Percentiles rank a stretch among this genome's conserved stretches.
These are phyloP conservation scores for Luperina testacea DNA, from an alignment of 2,888 invertebrate species.

Conservation along the genomic window DNA sequence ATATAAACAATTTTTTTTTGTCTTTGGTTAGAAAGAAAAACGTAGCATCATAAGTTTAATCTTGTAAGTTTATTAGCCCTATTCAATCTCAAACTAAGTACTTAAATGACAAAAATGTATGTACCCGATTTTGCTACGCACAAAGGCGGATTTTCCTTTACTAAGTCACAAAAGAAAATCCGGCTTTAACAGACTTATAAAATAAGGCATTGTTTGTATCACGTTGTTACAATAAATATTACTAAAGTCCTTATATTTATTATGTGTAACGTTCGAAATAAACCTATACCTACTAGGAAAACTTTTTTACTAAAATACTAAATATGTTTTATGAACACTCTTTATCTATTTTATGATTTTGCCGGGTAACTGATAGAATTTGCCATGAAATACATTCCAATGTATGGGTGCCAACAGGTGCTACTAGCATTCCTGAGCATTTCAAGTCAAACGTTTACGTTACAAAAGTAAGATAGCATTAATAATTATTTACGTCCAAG, in stretches of 20 bases:
- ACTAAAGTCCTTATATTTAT: slow-evolving; percentile 7
- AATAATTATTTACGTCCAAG: background rate
- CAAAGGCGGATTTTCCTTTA: background rate
- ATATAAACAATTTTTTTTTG: background rate
- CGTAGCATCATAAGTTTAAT: background rate
- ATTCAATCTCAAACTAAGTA: background rate
- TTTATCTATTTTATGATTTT: background rate
- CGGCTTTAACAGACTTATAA: background rate
- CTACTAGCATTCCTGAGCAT: background rate
- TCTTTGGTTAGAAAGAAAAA: background rate
- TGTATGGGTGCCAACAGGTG: background rate
- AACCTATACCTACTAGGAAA: background rate
- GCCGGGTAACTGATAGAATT: background rate
- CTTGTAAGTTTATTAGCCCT: background rate
- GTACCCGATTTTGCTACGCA: background rate
- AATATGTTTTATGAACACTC: background rate
- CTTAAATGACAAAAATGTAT: background rate
- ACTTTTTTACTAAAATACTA: background rate
- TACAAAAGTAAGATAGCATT: background rate
- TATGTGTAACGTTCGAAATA: background rate
- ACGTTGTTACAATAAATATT: slow-evolving; percentile 36
- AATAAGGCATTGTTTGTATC: slow-evolving; percentile 11
- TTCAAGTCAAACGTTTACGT: background rate
- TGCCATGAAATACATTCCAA: background rate
- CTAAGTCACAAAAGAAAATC: background rate